A percentile compares a stretch with the other conserved stretches of the same genome.
phyloP scores from a whole-genome alignment of 2,888 invertebrate genomes.

The Machimus atricapillus region DNA sequence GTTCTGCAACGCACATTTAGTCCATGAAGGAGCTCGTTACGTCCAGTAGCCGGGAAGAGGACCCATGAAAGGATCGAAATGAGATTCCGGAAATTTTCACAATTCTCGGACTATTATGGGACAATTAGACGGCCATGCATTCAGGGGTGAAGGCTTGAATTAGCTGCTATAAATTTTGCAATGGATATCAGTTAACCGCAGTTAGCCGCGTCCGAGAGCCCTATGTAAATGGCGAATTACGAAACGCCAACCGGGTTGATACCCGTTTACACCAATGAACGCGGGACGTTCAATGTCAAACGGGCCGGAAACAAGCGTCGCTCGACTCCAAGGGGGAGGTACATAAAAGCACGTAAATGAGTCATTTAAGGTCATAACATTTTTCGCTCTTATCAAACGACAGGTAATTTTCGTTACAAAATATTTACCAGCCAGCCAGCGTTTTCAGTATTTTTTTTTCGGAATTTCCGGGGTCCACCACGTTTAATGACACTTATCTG shows the following conservation, averaged over 20 bases:
- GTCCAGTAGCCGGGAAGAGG: not conserved
- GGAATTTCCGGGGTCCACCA: not conserved
- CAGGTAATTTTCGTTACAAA: conserved; percentile 32
- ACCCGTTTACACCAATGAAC: not conserved
- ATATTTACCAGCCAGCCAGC: not conserved
- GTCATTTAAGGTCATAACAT: conserved; percentile 35
- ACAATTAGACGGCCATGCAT: conserved; percentile 2
- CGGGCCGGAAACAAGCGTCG: not conserved
- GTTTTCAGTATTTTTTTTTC: not conserved
- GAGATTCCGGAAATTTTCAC: not conserved
- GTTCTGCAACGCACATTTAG: not conserved
- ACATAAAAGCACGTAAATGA: conserved; percentile 40
- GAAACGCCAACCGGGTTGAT: not conserved
- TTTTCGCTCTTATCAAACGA: conserved; percentile 35
- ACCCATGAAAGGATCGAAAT: not conserved
- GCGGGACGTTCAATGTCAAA: not conserved
- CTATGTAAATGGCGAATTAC: conserved; percentile 17
- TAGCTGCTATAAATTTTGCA: not conserved
- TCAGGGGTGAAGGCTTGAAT: not conserved
- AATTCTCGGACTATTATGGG: not conserved
- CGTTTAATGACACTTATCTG: conserved; percentile 7
- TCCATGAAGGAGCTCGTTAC: not conserved
- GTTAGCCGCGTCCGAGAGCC: not conserved
- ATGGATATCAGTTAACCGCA: conserved; percentile 9
- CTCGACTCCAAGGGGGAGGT: not conserved